These are phyloP conservation scores for Delia radicum DNA, from an alignment of 1,140 invertebrate genomes.

Conservation along the genomic window DNA sequence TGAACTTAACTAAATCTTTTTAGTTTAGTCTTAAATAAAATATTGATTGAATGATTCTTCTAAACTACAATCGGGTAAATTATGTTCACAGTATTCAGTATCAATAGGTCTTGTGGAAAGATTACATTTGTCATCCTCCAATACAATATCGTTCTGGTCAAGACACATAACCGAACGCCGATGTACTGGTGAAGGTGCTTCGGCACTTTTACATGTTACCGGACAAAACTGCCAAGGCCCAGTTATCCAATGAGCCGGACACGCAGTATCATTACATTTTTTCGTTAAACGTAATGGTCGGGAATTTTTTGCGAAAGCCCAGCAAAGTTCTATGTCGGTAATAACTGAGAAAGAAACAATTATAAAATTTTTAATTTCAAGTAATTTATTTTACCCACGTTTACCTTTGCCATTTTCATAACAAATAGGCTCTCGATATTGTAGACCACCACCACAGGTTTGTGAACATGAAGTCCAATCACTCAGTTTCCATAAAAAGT, in stretches of 20 bases:
- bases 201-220: slow-evolving; percentile 62
- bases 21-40: not conserved
- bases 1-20: too few species aligned
- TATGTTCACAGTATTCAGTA: slow-evolving; percentile 62
- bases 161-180: slow-evolving; percentile 75
- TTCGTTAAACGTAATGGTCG: slow-evolving; percentile 64
- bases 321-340: slow-evolving; percentile 69
- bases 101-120: slow-evolving; percentile 62
- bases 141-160: slow-evolving; percentile 66
- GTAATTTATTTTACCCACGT: slow-evolving; percentile 55
- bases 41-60: slow-evolving; percentile 8
- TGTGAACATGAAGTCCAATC: slow-evolving; percentile 75
- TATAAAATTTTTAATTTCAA: not conserved
- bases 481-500: slow-evolving; percentile 71
- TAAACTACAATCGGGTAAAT: slow-evolving; percentile 60
- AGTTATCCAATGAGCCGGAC: slow-evolving; percentile 77
- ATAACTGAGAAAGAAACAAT: slow-evolving; percentile 46
- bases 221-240: slow-evolving; percentile 83
- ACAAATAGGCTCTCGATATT: slow-evolving; percentile 66
- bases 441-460: slow-evolving; percentile 84
- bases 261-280: slow-evolving; percentile 69
- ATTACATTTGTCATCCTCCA: slow-evolving; percentile 69
- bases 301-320: slow-evolving; percentile 59
- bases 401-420: slow-evolving; percentile 64
- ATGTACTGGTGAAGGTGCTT: slow-evolving; percentile 58